phyloP scores from a whole-genome alignment of 2,797 vertebrate genomes.

The Crypturellus tataupa region DNA sequence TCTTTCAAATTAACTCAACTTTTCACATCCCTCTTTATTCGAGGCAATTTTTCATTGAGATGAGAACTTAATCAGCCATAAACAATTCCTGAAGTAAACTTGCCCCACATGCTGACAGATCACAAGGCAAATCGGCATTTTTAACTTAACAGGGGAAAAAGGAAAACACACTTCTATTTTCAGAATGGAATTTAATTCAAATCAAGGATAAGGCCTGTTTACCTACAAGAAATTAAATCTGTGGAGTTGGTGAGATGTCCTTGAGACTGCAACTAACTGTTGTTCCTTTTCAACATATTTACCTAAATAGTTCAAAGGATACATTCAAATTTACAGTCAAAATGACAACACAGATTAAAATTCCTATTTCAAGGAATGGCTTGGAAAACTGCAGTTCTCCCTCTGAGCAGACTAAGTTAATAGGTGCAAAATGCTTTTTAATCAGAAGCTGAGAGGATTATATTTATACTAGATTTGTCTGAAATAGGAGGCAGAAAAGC shows the following conservation, averaged over 20 bases:
- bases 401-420: conserved; percentile 41
- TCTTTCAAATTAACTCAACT: conserved; percentile 32
- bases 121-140: conserved; percentile 21
- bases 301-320: conserved; percentile 41
- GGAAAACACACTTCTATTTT: conserved; percentile 7
- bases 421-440: conserved; percentile 70
- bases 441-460: conserved; percentile 62
- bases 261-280: neutral
- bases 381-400: conserved; percentile 33
- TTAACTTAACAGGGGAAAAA: neutral
- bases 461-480: conserved; percentile 60
- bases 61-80: conserved; percentile 40
- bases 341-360: conserved; percentile 5
- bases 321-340: conserved; percentile 13
- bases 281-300: conserved; percentile 41
- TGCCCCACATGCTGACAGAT: conserved; percentile 36
- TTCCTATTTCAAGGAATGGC: conserved; percentile 16
- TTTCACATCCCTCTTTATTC: neutral
- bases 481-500: conserved; percentile 68
- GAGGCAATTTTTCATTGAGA: conserved; percentile 34
- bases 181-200: neutral
- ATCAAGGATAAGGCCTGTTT: conserved; percentile 36
- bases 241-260: neutral
- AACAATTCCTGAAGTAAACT: conserved; percentile 59
- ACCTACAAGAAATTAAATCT: conserved; percentile 30